phyloP scores from a whole-genome alignment of 1,140 invertebrate species.

The Cecropterus lyciades region DNA sequence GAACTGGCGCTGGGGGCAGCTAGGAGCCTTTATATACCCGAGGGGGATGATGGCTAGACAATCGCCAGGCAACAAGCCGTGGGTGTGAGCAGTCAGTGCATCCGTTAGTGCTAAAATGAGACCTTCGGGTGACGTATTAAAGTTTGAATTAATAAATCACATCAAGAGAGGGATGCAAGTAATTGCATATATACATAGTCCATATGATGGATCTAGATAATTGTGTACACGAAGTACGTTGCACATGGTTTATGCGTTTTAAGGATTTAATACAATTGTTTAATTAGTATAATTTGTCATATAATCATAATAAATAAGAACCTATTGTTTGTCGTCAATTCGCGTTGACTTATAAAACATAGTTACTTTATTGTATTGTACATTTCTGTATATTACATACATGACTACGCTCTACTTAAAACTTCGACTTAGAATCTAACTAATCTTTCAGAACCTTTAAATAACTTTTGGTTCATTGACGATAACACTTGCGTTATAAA shows the following conservation, averaged over 20 bases:
- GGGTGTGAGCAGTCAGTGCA: slow-evolving; percentile 9
- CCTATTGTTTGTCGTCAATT: too few relatives aligned
- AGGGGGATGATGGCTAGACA: slow-evolving; percentile 8
- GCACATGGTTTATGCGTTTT: background rate
- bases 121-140: slow-evolving; percentile 12
- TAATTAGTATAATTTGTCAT: too few relatives aligned
- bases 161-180: slow-evolving; percentile 16
- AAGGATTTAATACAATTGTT: background rate
- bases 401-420: too few relatives aligned
- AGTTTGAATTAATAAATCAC: slow-evolving; percentile 15
- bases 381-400: too few relatives aligned
- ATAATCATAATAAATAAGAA: too few relatives aligned
- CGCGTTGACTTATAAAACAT: too few relatives aligned
- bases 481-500: too few relatives aligned
- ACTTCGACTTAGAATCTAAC: too few relatives aligned
- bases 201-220: slow-evolving; percentile 4
- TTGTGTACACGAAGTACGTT: background rate
- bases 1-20: slow-evolving; percentile 4
- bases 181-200: slow-evolving; percentile 18
- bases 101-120: background rate
- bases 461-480: too few relatives aligned
- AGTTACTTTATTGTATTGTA: too few relatives aligned
- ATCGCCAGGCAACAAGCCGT: background rate
- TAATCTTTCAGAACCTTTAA: too few relatives aligned
- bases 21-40: slow-evolving; percentile 6